Evolutionary conservation across 2,797 vertebrate genomes (phyloP).

Genomic region (Pipistrellus kuhlii): DNA sequence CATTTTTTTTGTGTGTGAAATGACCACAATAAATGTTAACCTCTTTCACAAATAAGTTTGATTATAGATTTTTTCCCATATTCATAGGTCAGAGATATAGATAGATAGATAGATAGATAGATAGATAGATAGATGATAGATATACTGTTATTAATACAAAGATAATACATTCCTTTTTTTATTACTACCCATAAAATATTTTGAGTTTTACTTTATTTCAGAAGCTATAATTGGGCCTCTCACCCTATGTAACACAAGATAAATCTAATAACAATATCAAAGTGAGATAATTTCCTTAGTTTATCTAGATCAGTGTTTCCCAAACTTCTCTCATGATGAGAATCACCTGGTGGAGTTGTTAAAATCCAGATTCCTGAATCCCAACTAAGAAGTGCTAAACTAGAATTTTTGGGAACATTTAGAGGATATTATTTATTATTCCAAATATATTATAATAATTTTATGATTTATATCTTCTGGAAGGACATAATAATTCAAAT

Average conservation of each 20-base stretch:
- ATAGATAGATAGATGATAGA: background rate
- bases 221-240: background rate
- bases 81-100: background rate
- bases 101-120: background rate
- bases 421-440: background rate
- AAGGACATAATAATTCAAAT: background rate
- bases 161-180: background rate
- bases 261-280: conserved; percentile 28
- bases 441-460: background rate
- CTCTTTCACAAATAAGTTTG: background rate
- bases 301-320: background rate
- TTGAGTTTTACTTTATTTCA: conserved; percentile 22
- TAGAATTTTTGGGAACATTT: background rate
- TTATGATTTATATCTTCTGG: background rate
- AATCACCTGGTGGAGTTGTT: too few species aligned
- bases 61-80: background rate
- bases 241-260: background rate
- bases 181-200: background rate
- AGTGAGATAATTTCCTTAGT: background rate
- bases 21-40: background rate
- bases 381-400: too few species aligned
- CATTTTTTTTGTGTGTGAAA: background rate
- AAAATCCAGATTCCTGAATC: too few species aligned
- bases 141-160: background rate
- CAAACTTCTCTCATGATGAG: too few species aligned